Evolutionary conservation across 2,888 invertebrate genomes (phyloP).

Genomic region (Charanyca ferruginea): DNA sequence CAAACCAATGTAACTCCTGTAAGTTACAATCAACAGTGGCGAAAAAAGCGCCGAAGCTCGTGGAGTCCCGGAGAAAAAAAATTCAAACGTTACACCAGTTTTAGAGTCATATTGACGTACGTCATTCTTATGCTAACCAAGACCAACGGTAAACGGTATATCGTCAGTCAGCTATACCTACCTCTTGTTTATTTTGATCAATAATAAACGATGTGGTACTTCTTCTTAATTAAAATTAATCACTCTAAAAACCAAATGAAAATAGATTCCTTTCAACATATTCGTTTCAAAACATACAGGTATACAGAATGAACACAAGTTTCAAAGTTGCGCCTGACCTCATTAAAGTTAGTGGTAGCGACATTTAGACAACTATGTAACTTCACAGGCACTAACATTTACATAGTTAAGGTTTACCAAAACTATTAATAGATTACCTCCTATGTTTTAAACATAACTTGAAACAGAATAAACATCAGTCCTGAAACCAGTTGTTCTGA

Average conservation of each 20-base stretch:
- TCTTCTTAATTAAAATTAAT: not conserved
- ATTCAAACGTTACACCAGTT: no score
- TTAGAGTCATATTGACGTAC: no score
- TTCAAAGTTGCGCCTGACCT: slow-evolving; percentile 33
- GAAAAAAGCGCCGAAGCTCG: no score
- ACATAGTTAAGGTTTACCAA: slow-evolving; percentile 37
- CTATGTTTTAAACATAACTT: not conserved
- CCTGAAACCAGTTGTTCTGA: not conserved
- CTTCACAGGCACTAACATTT: slow-evolving; percentile 32
- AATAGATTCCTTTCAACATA: slow-evolving; percentile 5
- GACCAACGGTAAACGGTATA: no score
- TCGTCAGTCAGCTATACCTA: no score
- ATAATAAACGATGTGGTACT: no score
- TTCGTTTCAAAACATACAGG: slow-evolving; percentile 4
- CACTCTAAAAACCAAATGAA: not conserved
- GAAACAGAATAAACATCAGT: not conserved
- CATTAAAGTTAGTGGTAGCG: slow-evolving; percentile 50
- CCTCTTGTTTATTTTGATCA: no score
- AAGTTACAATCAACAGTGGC: no score
- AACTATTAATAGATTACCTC: not conserved
- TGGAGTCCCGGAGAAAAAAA: no score
- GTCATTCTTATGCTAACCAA: no score
- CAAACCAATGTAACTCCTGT: no score
- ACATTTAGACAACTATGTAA: slow-evolving; percentile 45
- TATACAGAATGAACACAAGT: slow-evolving; percentile 7